Evolutionary conservation across 2,888 invertebrate genomes (phyloP).

Genomic region (Crocallis elinguaria): DNA sequence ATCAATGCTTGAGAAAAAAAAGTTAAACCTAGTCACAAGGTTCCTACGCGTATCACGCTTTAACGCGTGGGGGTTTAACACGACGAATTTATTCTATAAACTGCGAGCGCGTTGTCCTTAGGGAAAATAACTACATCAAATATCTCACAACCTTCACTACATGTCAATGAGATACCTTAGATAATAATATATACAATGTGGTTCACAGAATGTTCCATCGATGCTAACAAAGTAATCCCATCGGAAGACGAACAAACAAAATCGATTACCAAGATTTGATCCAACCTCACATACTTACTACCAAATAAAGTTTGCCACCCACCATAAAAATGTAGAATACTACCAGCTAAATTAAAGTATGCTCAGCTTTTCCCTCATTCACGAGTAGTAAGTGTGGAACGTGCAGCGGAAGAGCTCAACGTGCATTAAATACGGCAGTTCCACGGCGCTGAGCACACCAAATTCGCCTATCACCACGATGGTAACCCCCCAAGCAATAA

Average conservation of each 20-base stretch:
- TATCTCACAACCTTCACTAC: too few species aligned
- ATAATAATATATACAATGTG: too few species aligned
- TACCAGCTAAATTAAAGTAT: background rate
- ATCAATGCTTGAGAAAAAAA: constrained; percentile 49
- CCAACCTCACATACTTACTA: too few species aligned
- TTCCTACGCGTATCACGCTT: background rate
- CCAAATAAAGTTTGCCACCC: background rate
- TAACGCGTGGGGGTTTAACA: too few species aligned
- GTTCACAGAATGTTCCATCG: too few species aligned
- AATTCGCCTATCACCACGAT: constrained; percentile 65
- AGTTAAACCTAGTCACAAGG: constrained; percentile 24
- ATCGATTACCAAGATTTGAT: too few species aligned
- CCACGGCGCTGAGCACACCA: constrained; percentile 52
- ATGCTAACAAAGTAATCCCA: background rate
- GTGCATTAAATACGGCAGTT: constrained; percentile 35
- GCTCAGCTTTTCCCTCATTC: background rate
- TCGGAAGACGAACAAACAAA: background rate
- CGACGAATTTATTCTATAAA: too few species aligned
- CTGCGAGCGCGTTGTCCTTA: too few species aligned
- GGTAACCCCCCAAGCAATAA: constrained; percentile 72
- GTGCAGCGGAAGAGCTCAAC: background rate
- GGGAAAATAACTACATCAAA: too few species aligned
- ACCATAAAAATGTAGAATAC: background rate
- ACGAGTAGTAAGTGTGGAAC: constrained; percentile 4
- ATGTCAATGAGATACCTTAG: too few species aligned